Conservation (phyloP, 2,113 vertebrate genomes). For the Fulica atra region DNA sequence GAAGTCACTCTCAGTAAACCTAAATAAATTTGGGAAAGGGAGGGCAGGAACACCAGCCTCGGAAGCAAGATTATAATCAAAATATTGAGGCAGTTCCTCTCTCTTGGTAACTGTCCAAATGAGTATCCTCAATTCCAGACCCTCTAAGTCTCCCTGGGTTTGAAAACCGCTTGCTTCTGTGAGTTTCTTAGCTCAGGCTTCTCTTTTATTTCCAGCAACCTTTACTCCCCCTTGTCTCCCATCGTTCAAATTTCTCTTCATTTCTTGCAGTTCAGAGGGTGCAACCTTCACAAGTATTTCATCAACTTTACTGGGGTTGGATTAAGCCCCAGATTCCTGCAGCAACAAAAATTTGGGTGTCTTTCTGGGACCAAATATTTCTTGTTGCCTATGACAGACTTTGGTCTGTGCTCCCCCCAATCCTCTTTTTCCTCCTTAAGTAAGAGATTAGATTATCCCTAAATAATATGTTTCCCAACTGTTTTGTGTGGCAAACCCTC, state of each 20-base stretch:
- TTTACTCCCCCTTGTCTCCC: neutral
- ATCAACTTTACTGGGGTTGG: neutral
- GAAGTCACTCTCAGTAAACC: neutral
- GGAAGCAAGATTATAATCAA: neutral
- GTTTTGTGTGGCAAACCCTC: neutral
- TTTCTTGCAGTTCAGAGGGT: neutral
- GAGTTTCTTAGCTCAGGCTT: neutral
- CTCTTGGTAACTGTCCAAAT: neutral
- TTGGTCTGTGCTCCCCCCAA: neutral
- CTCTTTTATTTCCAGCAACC: neutral
- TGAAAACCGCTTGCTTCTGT: neutral
- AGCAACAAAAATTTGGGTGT: neutral
- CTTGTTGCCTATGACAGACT: neutral
- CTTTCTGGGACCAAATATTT: neutral
- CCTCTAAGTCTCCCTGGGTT: neutral
- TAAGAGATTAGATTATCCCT: constrained; percentile 1
- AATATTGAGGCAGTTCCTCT: neutral
- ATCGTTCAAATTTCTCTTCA: neutral
- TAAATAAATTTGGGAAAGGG: neutral
- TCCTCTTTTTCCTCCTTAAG: neutral
- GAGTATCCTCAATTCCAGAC: neutral
- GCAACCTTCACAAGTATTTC: neutral
- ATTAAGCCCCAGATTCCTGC: constrained; percentile 1
- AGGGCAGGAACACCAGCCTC: neutral
- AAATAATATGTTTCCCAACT: constrained; percentile 27